Conservation (phyloP, 1,140 invertebrate genomes). For the Drosophila athabasca region DNA sequence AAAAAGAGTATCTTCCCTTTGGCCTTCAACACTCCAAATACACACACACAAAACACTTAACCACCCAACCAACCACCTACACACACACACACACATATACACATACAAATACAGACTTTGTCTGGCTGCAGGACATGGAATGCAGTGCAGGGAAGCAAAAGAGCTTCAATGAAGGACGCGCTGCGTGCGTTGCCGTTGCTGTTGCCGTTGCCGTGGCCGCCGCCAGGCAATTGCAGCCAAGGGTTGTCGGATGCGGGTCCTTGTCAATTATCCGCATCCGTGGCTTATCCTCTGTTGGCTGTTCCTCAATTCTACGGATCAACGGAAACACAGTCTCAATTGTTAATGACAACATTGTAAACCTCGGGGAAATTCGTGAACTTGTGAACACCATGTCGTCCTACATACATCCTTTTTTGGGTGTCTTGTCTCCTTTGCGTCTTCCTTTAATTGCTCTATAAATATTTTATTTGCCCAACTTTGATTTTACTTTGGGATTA, state of each 20-base stretch:
- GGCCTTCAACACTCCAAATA: constrained; percentile 61
- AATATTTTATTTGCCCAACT: constrained; percentile 58
- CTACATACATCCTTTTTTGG: constrained; percentile 9
- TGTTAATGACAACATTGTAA: constrained; percentile 33
- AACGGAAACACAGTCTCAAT: constrained; percentile 26
- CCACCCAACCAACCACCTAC: constrained; percentile 13
- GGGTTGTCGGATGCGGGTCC: constrained; percentile 4
- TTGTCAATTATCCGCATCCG: no score
- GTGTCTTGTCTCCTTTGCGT: constrained; percentile 3
- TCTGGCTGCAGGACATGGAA: constrained; percentile 51
- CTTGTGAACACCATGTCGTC: neutral
- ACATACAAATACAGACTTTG: constrained; percentile 47
- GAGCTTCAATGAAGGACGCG: constrained; percentile 29
- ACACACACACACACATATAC: constrained; percentile 11
- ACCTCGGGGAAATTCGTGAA: constrained; percentile 39
- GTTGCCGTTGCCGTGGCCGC: neutral
- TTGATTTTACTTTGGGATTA: constrained; percentile 39
- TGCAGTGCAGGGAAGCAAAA: constrained; percentile 32
- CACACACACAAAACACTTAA: constrained; percentile 11
- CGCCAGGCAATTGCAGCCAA: constrained; percentile 31
- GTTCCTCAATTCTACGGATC: constrained; percentile 22
- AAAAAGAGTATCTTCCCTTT: constrained; percentile 47
- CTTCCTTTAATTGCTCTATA: constrained; percentile 57
- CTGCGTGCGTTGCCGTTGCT: neutral
- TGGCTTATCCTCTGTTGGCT: neutral